phyloP scores from a whole-genome alignment of 2,113 vertebrate genomes.

The Psilopsiagon aurifrons region DNA sequence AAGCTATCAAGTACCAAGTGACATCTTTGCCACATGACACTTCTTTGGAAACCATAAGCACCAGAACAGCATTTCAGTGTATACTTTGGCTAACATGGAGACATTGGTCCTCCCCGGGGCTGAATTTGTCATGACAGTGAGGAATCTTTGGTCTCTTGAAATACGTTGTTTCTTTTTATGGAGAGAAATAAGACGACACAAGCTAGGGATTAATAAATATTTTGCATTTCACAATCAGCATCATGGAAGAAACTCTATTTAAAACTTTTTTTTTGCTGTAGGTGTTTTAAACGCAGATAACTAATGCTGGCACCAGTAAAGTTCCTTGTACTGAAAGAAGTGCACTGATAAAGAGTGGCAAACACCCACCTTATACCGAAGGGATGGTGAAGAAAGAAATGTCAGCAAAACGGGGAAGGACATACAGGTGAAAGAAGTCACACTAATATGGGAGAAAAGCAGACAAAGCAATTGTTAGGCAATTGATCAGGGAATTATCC shows the following conservation, averaged over 20 bases:
- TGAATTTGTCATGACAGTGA: slow-evolving; percentile 37
- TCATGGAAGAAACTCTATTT: not conserved
- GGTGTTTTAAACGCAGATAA: not conserved
- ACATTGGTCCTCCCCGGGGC: slow-evolving; percentile 34
- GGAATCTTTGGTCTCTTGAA: slow-evolving; percentile 41
- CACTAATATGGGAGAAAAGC: not conserved
- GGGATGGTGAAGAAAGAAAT: not conserved
- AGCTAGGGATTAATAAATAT: not conserved
- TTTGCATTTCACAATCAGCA: not conserved
- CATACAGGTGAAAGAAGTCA: not conserved
- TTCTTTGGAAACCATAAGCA: slow-evolving; percentile 44
- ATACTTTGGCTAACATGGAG: not conserved
- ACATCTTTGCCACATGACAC: slow-evolving; percentile 47
- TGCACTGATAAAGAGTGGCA: not conserved
- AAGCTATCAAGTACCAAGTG: slow-evolving; percentile 56
- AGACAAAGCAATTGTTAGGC: not conserved
- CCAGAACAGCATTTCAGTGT: slow-evolving; percentile 49
- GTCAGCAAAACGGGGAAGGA: not conserved
- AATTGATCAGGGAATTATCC: not conserved
- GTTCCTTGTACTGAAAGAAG: not conserved
- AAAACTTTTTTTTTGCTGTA: not conserved
- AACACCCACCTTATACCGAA: not conserved
- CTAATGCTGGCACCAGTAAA: not conserved
- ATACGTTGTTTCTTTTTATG: slow-evolving; percentile 38
- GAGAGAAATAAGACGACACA: not conserved